Conservation (phyloP, 2,113 vertebrate genomes). For the Pelmatolapia mariae region DNA sequence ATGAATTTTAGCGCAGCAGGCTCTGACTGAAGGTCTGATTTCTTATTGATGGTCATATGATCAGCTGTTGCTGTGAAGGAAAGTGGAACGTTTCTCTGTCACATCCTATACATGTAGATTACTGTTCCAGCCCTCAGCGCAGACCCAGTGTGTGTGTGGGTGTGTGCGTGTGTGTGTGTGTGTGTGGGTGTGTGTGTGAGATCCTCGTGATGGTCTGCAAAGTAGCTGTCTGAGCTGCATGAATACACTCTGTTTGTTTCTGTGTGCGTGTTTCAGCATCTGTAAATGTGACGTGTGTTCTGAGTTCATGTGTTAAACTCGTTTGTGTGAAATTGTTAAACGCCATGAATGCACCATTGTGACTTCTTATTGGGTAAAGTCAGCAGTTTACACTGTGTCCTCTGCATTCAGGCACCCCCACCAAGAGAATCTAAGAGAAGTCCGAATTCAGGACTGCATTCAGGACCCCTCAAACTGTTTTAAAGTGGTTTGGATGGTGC, state of each 20-base stretch:
- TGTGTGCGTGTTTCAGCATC: not conserved
- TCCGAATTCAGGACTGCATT: not conserved
- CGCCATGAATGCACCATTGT: not conserved
- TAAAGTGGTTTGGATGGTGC: not conserved
- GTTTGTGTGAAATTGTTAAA: not conserved
- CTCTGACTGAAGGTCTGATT: not conserved
- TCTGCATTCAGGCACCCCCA: not conserved
- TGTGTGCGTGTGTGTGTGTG: fast-evolving
- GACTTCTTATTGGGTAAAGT: not conserved
- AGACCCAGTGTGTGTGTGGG: fast-evolving
- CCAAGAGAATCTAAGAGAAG: not conserved
- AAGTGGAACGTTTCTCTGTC: not conserved
- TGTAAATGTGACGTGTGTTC: not conserved
- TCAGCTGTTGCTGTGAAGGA: not conserved
- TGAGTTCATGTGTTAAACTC: not conserved
- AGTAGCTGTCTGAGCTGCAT: not conserved
- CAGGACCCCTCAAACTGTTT: not conserved
- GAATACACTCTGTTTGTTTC: not conserved
- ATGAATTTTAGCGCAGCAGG: not conserved
- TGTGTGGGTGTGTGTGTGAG: not conserved
- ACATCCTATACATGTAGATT: conserved; percentile 54
- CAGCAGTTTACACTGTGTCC: not conserved
- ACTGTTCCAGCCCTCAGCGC: not conserved
- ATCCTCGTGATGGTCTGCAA: not conserved
- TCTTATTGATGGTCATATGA: not conserved